Base-by-base conservation (phyloP, 2,797 vertebrate species). In the Pantherophis vulpinus region DNA sequence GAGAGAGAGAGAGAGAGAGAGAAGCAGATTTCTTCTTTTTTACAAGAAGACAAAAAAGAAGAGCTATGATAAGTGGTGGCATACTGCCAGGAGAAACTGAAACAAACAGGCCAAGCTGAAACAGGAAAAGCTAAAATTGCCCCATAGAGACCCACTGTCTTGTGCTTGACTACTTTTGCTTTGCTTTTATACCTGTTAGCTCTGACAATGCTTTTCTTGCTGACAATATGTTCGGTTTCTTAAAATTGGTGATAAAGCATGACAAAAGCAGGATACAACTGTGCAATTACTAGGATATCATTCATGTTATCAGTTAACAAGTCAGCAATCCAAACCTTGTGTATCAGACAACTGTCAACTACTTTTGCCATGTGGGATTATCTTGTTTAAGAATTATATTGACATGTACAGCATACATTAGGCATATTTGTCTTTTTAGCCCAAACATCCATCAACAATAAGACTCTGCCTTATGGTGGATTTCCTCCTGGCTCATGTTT, bases 1-100 rank as follows among this genome's bases (percentile, higher is more conserved):
- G 2, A 63, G 66, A 0, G n/a, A 1, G n/a, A 0, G 16, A 23
- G 5, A 1, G 14, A 18, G 14, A 8, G 37, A 4, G 18, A 11
- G n/a, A 23, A 23, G 37, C 18, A 47, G 74, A 47, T 83, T 83
- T 83, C 20, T 83, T 59, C 58, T 59, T 59, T 58, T 47, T 25
- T 83, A 47, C 9, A 11, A 42, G 20, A 79, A 79, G 74, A 47
- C 20, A 79, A 79, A 79, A 79, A 37, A 47, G 37, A 47, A 47
- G 20, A 83, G 20, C 37, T 83, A 83, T 47, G 74, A 83, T 83
- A 25, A 25, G 74, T 47, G 42, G 37, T 47, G 74, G 20, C 37
- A 83, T 83, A 25, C 9, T 25, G 20, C 74, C 42, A 83, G 4
- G 37, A 83, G 20, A 47, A 83, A 83, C 74, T 83, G 74, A 83